phyloP scores from a whole-genome alignment of 2,113 vertebrate genomes.

The Mesoclemmys tuberculata region DNA sequence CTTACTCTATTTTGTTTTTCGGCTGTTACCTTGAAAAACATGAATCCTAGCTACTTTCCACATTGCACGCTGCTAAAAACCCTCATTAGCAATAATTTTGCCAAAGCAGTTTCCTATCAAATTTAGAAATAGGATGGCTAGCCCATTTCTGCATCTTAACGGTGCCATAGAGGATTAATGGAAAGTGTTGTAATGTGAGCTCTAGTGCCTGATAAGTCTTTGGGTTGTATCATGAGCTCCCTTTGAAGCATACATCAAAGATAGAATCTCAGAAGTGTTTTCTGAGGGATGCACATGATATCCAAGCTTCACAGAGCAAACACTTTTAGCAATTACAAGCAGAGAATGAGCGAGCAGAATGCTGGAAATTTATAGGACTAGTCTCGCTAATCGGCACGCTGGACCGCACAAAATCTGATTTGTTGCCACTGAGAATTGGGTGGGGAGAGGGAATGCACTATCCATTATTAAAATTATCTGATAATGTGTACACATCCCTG shows the following conservation, averaged over 20 bases:
- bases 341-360: not conserved
- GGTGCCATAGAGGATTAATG: not conserved
- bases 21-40: conserved; percentile 53
- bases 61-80: conserved; percentile 1
- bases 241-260: conserved; percentile 42
- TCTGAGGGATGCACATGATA: not conserved
- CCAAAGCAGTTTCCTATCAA: conserved; percentile 21
- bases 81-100: not conserved
- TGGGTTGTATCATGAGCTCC: not conserved
- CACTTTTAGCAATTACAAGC: not conserved
- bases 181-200: not conserved
- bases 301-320: not conserved
- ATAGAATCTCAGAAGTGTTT: not conserved
- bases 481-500: not conserved
- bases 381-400: not conserved
- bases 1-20: not conserved
- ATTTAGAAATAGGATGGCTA: not conserved
- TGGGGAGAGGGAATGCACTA: not conserved
- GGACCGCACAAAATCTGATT: not conserved
- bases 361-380: fast-evolving
- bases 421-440: not conserved
- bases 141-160: not conserved
- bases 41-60: conserved; percentile 38
- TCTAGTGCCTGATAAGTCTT: not conserved
- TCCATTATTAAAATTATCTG: not conserved